phyloP scores from a whole-genome alignment of 92 coral and sea anemone species.

The Parazoanthus swiftii region DNA sequence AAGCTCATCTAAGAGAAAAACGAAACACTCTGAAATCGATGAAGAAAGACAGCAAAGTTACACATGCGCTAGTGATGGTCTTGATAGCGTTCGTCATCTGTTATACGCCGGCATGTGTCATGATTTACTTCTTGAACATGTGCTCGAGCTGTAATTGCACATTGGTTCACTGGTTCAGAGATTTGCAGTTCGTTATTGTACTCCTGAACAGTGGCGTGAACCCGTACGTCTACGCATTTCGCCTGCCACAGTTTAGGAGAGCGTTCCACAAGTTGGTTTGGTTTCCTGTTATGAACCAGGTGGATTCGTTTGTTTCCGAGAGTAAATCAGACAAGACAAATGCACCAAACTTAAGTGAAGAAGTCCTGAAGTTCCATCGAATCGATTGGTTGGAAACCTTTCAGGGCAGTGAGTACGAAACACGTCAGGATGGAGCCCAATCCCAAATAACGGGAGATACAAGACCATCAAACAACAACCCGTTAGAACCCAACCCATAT shows the following conservation, averaged over 20 bases:
- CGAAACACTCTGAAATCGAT: background rate
- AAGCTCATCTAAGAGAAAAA: background rate
- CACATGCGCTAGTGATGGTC: conserved; percentile 26
- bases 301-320: background rate
- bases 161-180: conserved; percentile 55
- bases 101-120: conserved; percentile 55
- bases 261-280: conserved; percentile 38
- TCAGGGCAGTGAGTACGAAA: background rate
- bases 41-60: conserved; percentile 19
- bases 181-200: conserved; percentile 46
- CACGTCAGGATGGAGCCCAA: background rate
- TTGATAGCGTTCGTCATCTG: conserved; percentile 47
- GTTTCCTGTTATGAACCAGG: conserved; percentile 3
- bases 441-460: background rate
- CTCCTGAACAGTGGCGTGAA: conserved; percentile 54
- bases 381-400: conserved; percentile 10
- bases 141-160: conserved; percentile 48
- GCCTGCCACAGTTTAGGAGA: conserved; percentile 55
- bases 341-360: background rate
- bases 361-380: background rate
- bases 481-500: background rate
- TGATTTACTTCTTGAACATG: conserved; percentile 53
- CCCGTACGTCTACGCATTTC: conserved; percentile 59
- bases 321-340: background rate
- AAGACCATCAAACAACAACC: background rate